Conservation (phyloP, 2,888 invertebrate genomes). For the Drosophila meridiana region DNA sequence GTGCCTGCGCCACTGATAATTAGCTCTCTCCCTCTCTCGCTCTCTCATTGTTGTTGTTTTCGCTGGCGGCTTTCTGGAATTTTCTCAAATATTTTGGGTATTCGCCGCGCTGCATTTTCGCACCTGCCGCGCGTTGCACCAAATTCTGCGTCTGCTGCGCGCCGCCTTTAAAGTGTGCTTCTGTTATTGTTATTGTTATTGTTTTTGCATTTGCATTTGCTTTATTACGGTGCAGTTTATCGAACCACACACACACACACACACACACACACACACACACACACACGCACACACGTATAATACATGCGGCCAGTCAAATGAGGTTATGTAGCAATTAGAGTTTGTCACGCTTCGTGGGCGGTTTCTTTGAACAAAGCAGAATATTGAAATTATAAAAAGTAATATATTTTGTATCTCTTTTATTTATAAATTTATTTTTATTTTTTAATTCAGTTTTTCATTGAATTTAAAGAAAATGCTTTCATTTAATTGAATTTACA, state of each 20-base stretch:
- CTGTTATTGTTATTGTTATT: constrained; percentile 17
- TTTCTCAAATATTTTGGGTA: constrained; percentile 19
- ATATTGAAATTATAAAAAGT: not conserved
- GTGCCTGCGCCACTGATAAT: constrained; percentile 11
- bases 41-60: constrained; percentile 2
- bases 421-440: not conserved
- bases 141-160: constrained; percentile 1
- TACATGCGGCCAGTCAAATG: constrained; percentile 18
- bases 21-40: not conserved
- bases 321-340: constrained; percentile 47
- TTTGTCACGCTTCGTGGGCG: constrained; percentile 24
- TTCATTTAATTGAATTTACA: not conserved
- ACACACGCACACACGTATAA: not conserved
- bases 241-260: constrained; percentile 2
- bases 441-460: not conserved
- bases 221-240: constrained; percentile 16
- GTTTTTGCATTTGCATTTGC: constrained; percentile 7
- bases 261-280: not conserved
- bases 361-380: constrained; percentile 3
- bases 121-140: constrained; percentile 11
- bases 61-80: constrained; percentile 32
- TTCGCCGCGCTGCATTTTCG: constrained; percentile 12
- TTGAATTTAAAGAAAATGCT: not conserved
- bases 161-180: not conserved
- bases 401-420: not conserved